Percentiles rank a stretch among this genome's conserved stretches.
Conservation (phyloP, 1,140 invertebrate species). For the Cotesia vestalis region DNA sequence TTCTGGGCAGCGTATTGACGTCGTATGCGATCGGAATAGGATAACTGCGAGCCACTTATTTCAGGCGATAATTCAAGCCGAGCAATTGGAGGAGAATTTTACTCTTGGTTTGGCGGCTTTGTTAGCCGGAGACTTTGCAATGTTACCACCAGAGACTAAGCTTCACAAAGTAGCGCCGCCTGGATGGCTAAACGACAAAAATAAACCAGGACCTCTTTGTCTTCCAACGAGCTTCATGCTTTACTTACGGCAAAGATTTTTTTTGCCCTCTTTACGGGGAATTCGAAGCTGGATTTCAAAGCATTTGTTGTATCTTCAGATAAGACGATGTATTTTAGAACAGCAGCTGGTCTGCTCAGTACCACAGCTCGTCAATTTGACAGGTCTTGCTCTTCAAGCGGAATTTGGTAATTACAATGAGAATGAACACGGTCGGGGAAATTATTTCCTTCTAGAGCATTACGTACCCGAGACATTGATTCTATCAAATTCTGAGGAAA, state of each 20-base stretch:
- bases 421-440: constrained; percentile 74
- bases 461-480: constrained; percentile 75
- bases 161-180: constrained; percentile 78
- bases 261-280: constrained; percentile 73
- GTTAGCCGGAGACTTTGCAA: constrained; percentile 82
- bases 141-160: constrained; percentile 80
- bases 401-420: constrained; percentile 83
- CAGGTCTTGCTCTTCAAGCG: constrained; percentile 81
- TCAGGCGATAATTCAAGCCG: constrained; percentile 74
- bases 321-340: constrained; percentile 80
- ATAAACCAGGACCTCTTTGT: constrained; percentile 59
- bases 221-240: constrained; percentile 70
- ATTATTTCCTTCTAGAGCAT: constrained; percentile 83
- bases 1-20: constrained; percentile 79
- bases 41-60: constrained; percentile 78
- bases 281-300: constrained; percentile 73
- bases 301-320: constrained; percentile 81
- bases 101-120: constrained; percentile 79
- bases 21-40: constrained; percentile 75
- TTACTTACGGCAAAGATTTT: constrained; percentile 82
- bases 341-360: constrained; percentile 77
- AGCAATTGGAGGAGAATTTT: constrained; percentile 79
- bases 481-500: constrained; percentile 54
- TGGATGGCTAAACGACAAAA: constrained; percentile 69
- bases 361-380: constrained; percentile 73